Evolutionary conservation across 2,797 vertebrate genomes (phyloP).

Genomic region (Chrosomus eos): DNA sequence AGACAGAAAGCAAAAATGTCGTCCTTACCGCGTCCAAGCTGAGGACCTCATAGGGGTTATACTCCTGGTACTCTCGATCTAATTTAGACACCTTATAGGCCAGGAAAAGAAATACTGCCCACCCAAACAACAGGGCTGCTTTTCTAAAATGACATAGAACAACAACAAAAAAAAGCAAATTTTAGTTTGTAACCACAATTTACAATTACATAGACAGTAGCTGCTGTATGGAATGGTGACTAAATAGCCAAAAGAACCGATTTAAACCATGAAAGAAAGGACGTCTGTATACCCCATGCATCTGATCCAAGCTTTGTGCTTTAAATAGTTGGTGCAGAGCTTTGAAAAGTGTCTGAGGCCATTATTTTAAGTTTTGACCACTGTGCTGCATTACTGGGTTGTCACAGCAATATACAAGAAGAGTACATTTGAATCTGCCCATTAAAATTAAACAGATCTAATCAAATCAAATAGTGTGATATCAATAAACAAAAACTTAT

Average conservation of each 20-base stretch:
- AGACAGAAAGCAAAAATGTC: not conserved
- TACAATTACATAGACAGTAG: not conserved
- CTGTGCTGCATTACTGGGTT: no score
- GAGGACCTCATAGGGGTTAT: slow-evolving; percentile 97
- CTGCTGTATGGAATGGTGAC: not conserved
- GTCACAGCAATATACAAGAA: not conserved
- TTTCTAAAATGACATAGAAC: slow-evolving; percentile 80
- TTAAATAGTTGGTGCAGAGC: slow-evolving; percentile 10
- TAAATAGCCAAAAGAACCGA: not conserved
- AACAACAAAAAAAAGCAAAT: slow-evolving; percentile 22
- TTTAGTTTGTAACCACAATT: not conserved
- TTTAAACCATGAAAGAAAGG: not conserved
- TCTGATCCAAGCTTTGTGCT: not conserved
- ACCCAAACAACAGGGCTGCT: slow-evolving; percentile 91
- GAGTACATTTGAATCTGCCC: not conserved
- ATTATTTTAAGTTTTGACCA: not conserved
- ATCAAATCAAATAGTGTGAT: not conserved
- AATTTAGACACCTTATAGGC: slow-evolving; percentile 98
- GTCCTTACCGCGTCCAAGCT: slow-evolving; percentile 92
- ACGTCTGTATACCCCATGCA: not conserved
- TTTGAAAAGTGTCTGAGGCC: no score
- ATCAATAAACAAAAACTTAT: not conserved
- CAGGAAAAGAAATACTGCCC: slow-evolving; percentile 94
- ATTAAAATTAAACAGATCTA: not conserved
- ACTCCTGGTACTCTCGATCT: slow-evolving; percentile 97